Base-by-base conservation (phyloP, 2,888 invertebrate genomes). In the Gastrophysa polygoni region DNA sequence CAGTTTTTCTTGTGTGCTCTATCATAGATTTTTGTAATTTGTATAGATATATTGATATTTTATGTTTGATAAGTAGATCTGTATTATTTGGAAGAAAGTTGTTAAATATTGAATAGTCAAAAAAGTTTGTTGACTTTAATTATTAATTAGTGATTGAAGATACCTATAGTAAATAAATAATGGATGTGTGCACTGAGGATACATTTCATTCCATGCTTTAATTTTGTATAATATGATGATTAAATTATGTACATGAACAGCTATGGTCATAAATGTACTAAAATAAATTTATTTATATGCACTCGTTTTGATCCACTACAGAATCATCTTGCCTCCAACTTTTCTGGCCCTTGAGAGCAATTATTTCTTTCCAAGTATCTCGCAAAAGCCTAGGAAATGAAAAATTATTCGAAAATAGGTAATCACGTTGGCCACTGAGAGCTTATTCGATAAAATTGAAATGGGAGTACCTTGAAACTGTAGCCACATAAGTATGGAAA, bases 311-410 rank as follows among this genome's bases (percentile, higher is more conserved):
- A 57, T 72, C 69, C 46, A 71, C 72, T 34, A 83, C 14, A 0
- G 86, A 83, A 6, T 85, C 85, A 0, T 85, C 84, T 68, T 84
- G 86, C 3, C 81, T 75, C 87, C 87, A 87, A 46, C 85, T 77
- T 72, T 83, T 84, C 69, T 84, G 84, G 0, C 85, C 85, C 46
- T 85, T 81, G 46, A 86, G 81, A 67, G 85, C 83, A 3, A 87
- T 85, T 72, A 87, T 86, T 69, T 87, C 85, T 59, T 82, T 82
- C 87, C 87, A 88, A 0, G 83, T 82, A 18, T 85, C 85, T 75
- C 84, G 83, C 0, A 86, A 81, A 71, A 83, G 81, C 68, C 86
- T 86, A 67, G 52, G 54, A 58, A 50, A 49, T 16, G 11, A 46
- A 11, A 57, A 43, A n/a, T n/a, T n/a, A n/a, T n/a, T n/a, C n/a